Evolutionary conservation across 2,113 vertebrate species (phyloP).

Genomic region (Aegithalos caudatus): DNA sequence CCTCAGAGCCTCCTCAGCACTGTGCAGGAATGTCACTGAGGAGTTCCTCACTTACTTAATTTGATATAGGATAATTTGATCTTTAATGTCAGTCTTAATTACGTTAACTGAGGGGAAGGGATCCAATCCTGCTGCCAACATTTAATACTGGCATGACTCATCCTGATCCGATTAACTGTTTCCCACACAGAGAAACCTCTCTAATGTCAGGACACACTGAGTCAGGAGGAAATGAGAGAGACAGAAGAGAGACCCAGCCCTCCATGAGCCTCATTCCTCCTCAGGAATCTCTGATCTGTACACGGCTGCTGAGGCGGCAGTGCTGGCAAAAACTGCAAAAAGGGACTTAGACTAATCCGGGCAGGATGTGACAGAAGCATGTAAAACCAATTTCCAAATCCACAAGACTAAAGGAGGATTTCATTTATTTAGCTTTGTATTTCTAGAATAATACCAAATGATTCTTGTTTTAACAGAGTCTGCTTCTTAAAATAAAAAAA

Average conservation of each 20-base stretch:
- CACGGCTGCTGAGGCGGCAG: not conserved
- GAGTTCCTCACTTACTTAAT: not conserved
- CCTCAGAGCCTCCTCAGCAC: not conserved
- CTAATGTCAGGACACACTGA: not conserved
- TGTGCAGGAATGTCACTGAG: not conserved
- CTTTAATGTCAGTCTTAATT: conserved; percentile 30
- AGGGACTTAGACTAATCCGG: conserved; percentile 17
- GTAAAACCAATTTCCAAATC: conserved; percentile 45
- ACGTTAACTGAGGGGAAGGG: not conserved
- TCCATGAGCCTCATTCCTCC: not conserved
- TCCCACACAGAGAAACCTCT: not conserved
- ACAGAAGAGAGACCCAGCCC: not conserved
- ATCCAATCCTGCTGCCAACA: not conserved
- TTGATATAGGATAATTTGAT: not conserved
- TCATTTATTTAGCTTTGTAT: conserved; percentile 2
- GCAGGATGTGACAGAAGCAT: not conserved
- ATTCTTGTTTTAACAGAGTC: not conserved
- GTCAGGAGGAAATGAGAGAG: not conserved
- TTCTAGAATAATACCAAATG: conserved; percentile 16
- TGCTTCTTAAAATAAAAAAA: not conserved
- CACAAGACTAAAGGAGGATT: not conserved
- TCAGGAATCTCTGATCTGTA: not conserved
- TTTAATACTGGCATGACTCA: not conserved
- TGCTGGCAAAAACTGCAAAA: not conserved
- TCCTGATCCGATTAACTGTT: conserved; percentile 22